Conservation (phyloP, 2,797 vertebrate species). For the Sebastes glaucus region DNA sequence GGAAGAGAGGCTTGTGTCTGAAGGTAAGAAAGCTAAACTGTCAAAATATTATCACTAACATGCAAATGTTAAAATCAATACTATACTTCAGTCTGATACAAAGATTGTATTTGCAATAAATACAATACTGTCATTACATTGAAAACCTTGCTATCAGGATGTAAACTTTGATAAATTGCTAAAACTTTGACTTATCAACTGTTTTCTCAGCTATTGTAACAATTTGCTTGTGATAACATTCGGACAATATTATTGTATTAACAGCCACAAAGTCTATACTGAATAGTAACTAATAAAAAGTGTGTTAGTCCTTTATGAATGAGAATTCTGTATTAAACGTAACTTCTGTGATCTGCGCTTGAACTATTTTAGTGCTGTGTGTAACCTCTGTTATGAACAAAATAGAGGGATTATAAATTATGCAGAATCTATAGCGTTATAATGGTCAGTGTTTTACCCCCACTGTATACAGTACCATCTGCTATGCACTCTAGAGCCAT, state of each 20-base stretch:
- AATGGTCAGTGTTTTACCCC: background rate
- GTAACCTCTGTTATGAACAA: background rate
- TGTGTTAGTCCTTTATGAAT: background rate
- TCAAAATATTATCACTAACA: background rate
- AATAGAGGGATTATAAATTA: slow-evolving; percentile 17
- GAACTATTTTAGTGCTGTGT: slow-evolving; percentile 1
- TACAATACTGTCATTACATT: background rate
- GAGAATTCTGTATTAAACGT: background rate
- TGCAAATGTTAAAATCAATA: background rate
- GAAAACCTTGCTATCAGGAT: background rate
- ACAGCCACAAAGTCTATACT: background rate
- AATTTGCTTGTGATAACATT: background rate
- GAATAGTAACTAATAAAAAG: background rate
- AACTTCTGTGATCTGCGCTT: background rate
- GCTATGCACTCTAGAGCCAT: slow-evolving; percentile 39
- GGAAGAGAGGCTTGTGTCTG: background rate
- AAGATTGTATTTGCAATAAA: background rate
- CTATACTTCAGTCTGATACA: background rate
- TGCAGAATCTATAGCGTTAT: background rate
- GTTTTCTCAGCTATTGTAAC: background rate
- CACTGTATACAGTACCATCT: slow-evolving; percentile 38
- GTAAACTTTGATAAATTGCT: background rate
- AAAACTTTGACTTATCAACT: background rate
- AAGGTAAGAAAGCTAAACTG: background rate
- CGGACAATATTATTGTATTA: background rate